phyloP scores from a whole-genome alignment of 53 echinoderm and acorn worm species.

The Astropecten irregularis region DNA sequence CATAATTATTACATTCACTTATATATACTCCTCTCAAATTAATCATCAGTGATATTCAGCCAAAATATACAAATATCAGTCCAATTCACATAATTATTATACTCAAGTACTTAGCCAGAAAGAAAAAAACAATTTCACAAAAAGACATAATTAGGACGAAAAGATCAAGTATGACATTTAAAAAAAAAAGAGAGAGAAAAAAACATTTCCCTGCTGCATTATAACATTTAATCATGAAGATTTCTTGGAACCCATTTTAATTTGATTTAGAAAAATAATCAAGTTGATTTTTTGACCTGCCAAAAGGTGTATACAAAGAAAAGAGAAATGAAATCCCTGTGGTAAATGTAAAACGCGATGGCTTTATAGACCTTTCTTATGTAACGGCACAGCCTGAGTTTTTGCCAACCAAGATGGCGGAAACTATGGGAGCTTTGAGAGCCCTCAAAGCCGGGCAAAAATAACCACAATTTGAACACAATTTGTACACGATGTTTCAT shows the following conservation, averaged over 20 bases:
- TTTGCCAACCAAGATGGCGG: too few relatives aligned
- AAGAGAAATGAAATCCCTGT: not conserved
- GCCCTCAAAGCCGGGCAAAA: too few relatives aligned
- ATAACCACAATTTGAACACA: too few relatives aligned
- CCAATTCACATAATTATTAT: too few relatives aligned
- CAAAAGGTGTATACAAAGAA: not conserved
- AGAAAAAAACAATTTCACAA: slow-evolving; percentile 29
- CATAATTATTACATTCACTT: not conserved
- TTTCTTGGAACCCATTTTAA: not conserved
- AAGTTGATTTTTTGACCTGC: not conserved
- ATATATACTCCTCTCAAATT: slow-evolving; percentile 5
- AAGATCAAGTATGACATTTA: not conserved
- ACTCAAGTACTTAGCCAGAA: slow-evolving; percentile 22
- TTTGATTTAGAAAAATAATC: not conserved
- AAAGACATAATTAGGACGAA: not conserved
- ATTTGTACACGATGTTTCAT: too few relatives aligned
- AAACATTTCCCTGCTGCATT: not conserved
- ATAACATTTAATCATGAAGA: not conserved
- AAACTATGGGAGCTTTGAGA: too few relatives aligned
- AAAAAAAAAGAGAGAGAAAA: not conserved
- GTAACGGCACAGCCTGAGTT: too few relatives aligned
- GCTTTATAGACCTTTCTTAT: not conserved
- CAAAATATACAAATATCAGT: slow-evolving; percentile 60
- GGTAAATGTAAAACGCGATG: not conserved
- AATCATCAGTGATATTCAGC: slow-evolving; percentile 18